Base-by-base conservation (phyloP, 2,797 vertebrate species). In the Cyclura pinguis region DNA sequence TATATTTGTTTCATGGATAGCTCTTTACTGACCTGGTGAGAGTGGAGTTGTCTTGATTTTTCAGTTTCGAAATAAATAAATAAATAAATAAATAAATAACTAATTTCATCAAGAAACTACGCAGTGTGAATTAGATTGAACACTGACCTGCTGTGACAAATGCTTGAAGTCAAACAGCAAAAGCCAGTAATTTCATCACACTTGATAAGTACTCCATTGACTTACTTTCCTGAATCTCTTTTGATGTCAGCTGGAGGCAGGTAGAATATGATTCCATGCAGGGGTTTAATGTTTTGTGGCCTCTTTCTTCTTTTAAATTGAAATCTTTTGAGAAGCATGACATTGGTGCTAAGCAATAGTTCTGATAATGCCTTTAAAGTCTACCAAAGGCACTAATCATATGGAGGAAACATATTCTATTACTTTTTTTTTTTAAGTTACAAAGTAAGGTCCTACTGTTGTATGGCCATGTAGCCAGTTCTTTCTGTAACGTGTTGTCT, bases 11-110 rank as follows among this genome's bases (percentile, higher is more conserved):
- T 94, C 38, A 90, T 0, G 0, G 35, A 73, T 90, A 93, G 87
- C 92, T 92, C 92, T 92, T 94, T 94, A 93, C 83, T 81, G 80
- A 80, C 86, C 86, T 89, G 88, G 86, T 93, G 92, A 83, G 13
- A 92, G 91, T 86, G 92, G 62, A 83, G 85, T 93, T 90, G 89
- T 7, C 42, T 67, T 67, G n/a, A 67, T 83, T 76, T 84, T 69
- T 24, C 57, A 27, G 50, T 80, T 55, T 76, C 55, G 42, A 73
- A 84, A 69, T 74, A 35, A 77, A 77, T 77, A 76, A 83, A 80
- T 52, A 47, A 76, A 14, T 20, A 55, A 47, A 74, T 55, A 85
- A 47, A 47, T 47, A 2, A 47, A 42, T 42, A 1, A n/a, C n/a
- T 55, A 12, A n/a, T 77, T 84, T 93, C 92, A 90, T 1, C 80